Conservation (phyloP, 1,140 invertebrate species). For the Trigoniulus corallinus region DNA sequence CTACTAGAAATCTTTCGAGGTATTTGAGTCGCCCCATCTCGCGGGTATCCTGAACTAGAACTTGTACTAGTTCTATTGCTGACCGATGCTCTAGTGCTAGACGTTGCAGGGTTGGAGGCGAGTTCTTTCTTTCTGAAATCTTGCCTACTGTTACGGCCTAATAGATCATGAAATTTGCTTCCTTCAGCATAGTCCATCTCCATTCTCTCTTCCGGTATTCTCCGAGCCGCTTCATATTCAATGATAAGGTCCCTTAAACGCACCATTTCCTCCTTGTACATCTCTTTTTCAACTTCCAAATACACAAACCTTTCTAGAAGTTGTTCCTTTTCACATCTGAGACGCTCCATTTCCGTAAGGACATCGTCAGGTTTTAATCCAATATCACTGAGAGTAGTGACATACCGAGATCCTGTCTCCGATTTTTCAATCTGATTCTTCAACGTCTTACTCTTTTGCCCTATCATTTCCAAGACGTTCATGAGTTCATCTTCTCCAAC, state of each 20-base stretch:
- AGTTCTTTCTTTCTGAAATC: too few species aligned
- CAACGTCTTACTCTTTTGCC: not conserved
- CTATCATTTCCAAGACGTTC: not conserved
- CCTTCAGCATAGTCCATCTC: not conserved
- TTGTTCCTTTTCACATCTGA: not conserved
- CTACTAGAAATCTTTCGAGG: too few species aligned
- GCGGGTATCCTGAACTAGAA: not conserved
- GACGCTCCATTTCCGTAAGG: not conserved
- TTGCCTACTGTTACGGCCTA: too few species aligned
- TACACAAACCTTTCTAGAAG: not conserved
- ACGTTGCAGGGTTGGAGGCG: too few species aligned
- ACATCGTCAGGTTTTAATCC: not conserved
- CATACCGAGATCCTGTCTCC: too few species aligned
- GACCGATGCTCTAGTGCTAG: too few species aligned
- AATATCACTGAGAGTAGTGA: not conserved
- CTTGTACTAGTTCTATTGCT: too few species aligned
- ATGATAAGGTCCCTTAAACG: not conserved
- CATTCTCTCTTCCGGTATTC: not conserved
- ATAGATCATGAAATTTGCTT: too few species aligned
- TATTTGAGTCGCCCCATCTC: too few species aligned
- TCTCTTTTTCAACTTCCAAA: not conserved
- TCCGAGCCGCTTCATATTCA: not conserved
- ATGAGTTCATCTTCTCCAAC: not conserved
- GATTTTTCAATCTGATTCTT: not conserved
- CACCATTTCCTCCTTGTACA: not conserved